These are phyloP conservation scores for Clavelina lepadiformis DNA, from an alignment of 23 tunicate species.

Conservation along the genomic window DNA sequence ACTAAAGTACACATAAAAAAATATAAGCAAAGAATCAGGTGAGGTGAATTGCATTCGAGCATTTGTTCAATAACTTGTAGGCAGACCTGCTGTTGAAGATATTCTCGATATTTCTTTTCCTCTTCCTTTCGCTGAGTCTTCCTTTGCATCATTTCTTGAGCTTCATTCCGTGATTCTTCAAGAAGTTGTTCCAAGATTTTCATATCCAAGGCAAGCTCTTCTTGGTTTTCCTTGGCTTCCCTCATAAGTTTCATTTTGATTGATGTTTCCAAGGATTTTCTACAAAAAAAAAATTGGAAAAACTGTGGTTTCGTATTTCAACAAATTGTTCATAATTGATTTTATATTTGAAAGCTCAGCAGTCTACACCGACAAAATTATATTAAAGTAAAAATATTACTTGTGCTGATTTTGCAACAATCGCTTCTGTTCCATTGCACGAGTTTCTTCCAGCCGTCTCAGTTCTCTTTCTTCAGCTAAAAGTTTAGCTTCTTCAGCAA, in stretches of 20 bases:
- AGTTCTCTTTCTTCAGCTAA: conserved; percentile 58
- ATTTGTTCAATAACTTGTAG: no score
- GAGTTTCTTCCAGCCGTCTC: conserved; percentile 51
- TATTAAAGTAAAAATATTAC: conserved; percentile 8
- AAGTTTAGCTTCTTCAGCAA: conserved; percentile 66
- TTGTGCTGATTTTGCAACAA: conserved; percentile 47
- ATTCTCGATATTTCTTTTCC: conserved; percentile 58
- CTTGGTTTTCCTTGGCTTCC: conserved; percentile 70
- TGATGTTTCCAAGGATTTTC: conserved; percentile 67
- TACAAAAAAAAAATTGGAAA: not conserved
- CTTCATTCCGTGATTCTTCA: conserved; percentile 87
- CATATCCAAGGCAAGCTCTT: conserved; percentile 95
- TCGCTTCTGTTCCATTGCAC: conserved; percentile 54
- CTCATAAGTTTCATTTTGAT: conserved; percentile 62
- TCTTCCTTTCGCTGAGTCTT: conserved; percentile 57
- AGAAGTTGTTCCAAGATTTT: conserved; percentile 93
- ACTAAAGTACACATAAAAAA: no score
- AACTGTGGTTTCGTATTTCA: no score
- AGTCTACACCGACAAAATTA: no score
- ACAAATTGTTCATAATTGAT: not conserved
- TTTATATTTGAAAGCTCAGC: not conserved
- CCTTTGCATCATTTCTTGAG: conserved; percentile 50
- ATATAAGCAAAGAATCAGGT: no score
- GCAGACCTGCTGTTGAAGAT: conserved; percentile 48
- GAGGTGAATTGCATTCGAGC: no score